Percentiles rank a stretch among this genome's conserved stretches.
These are phyloP conservation scores for Reticulitermes lucifugus DNA, from an alignment of 2,888 invertebrate species.

Conservation along the genomic window DNA sequence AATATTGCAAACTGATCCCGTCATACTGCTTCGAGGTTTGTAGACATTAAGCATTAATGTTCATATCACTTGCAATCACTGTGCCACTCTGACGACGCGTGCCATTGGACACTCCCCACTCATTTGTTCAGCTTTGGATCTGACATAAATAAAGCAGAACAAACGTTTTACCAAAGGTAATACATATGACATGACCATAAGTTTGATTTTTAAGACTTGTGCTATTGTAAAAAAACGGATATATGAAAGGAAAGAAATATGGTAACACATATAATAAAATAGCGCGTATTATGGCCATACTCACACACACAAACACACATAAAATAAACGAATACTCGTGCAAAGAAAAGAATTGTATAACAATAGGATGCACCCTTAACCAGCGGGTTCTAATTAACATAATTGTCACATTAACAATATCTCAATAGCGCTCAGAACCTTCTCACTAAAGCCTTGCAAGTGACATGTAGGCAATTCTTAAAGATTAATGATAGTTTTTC, in stretches of 20 bases:
- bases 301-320: background rate
- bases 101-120: constrained; percentile 21
- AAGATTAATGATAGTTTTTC: constrained; percentile 20
- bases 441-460: background rate
- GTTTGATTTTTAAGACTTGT: too few relatives aligned
- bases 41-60: constrained; percentile 13
- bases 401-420: constrained; percentile 53
- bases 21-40: constrained; percentile 2
- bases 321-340: background rate
- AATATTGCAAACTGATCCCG: constrained; percentile 1
- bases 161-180: background rate
- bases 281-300: too few relatives aligned
- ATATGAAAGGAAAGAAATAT: background rate
- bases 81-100: background rate
- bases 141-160: constrained; percentile 17
- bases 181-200: too few relatives aligned
- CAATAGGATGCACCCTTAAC: constrained; percentile 28
- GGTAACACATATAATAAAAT: background rate
- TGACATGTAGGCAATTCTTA: constrained; percentile 9
- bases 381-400: constrained; percentile 50
- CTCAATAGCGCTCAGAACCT: constrained; percentile 44
- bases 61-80: constrained; percentile 5
- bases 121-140: constrained; percentile 1
- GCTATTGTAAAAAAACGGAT: too few relatives aligned
- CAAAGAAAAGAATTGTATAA: background rate